These are phyloP conservation scores for Lepilemur ruficaudatus DNA, from an alignment of 2,797 vertebrate species.

Conservation along the genomic window DNA sequence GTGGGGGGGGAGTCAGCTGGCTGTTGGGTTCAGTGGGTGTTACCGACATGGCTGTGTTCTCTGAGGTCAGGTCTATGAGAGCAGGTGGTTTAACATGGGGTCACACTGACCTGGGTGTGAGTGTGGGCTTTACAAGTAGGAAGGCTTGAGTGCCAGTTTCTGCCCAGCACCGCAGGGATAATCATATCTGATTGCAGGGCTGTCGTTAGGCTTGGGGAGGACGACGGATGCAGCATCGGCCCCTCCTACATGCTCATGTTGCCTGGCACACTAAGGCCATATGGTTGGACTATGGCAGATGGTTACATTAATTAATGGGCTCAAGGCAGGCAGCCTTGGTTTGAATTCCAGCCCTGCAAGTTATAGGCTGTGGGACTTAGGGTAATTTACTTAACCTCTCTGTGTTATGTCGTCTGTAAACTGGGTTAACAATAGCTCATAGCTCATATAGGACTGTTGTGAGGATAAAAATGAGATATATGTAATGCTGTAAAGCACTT, in stretches of 20 bases:
- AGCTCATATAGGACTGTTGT: background rate
- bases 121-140: background rate
- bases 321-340: background rate
- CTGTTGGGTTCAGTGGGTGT: background rate
- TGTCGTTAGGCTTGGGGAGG: background rate
- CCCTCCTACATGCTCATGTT: background rate
- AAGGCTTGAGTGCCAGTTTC: background rate
- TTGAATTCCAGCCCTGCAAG: slow-evolving; percentile 3
- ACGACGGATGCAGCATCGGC: background rate
- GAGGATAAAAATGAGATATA: background rate
- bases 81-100: background rate
- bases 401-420: background rate
- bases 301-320: slow-evolving; percentile 1
- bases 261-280: background rate
- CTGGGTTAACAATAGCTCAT: slow-evolving; percentile 1
- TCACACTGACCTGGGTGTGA: fast-evolving
- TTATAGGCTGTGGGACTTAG: slow-evolving; percentile 36
- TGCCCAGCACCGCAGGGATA: background rate
- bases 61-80: background rate
- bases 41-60: background rate
- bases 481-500: background rate
- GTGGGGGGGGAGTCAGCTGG: background rate
- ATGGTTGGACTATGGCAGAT: background rate
- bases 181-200: background rate
- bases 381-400: slow-evolving; percentile 40